phyloP scores from a whole-genome alignment of 92 coral and sea anemone species.

The Zoanthus gigantus region DNA sequence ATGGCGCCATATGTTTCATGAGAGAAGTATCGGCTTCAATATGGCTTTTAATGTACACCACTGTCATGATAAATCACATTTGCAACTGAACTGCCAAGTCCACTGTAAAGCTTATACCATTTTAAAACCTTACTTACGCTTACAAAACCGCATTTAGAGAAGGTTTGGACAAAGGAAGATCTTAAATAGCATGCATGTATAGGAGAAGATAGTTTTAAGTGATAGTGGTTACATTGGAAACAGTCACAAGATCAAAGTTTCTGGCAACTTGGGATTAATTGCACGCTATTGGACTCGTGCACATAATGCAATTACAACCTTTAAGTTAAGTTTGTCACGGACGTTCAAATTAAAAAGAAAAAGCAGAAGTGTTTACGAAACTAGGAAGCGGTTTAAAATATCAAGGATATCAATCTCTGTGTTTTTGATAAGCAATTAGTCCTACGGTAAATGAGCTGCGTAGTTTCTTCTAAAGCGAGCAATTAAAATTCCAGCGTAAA shows the following conservation, averaged over 20 bases:
- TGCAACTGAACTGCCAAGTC: background rate
- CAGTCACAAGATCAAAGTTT: background rate
- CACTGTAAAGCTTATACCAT: background rate
- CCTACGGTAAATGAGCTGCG: background rate
- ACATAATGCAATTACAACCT: conserved; percentile 19
- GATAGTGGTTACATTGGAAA: background rate
- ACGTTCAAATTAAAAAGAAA: background rate
- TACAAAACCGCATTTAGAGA: conserved; percentile 13
- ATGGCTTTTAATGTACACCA: background rate
- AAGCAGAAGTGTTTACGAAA: background rate
- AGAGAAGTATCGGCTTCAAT: background rate
- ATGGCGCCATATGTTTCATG: conserved; percentile 35
- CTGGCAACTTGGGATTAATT: conserved; percentile 21
- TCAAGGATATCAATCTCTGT: background rate
- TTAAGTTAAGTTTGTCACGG: background rate
- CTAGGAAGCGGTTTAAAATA: background rate
- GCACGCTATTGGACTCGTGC: conserved; percentile 16
- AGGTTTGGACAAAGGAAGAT: conserved; percentile 10
- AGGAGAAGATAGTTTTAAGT: background rate
- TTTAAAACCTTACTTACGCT: background rate
- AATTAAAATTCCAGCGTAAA: conserved; percentile 38
- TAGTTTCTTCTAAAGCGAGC: background rate
- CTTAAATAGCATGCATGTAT: conserved; percentile 7
- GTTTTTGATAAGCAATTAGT: background rate
- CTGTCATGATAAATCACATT: background rate